phyloP scores from a whole-genome alignment of 2,797 vertebrate genomes.

The Coregonus sp. region DNA sequence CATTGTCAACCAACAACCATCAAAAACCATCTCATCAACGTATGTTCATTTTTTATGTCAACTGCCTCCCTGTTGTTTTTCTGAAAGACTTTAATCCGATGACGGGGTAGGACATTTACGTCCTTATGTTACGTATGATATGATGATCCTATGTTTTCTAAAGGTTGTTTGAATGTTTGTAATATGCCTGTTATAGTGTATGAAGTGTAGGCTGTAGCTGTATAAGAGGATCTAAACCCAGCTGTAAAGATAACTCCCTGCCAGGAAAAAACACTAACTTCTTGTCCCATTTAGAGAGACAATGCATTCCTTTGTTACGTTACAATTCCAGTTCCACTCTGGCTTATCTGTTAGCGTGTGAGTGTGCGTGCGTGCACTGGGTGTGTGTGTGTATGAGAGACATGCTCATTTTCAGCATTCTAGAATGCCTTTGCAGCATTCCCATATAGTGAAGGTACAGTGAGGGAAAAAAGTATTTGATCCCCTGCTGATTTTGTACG shows the following conservation, averaged over 20 bases:
- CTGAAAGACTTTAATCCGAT: not conserved
- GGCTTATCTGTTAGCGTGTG: not conserved
- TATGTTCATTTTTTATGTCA: too few species aligned
- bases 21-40: too few species aligned
- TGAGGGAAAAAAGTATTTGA: too few species aligned
- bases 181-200: slow-evolving; percentile 1
- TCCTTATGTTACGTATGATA: not conserved
- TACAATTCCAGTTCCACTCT: not conserved
- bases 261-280: not conserved
- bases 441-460: too few species aligned
- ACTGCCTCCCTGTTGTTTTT: not conserved
- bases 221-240: not conserved
- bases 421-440: too few species aligned
- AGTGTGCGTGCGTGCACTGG: too few species aligned
- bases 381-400: too few species aligned
- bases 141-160: not conserved
- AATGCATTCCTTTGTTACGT: slow-evolving; percentile 8
- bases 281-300: not conserved
- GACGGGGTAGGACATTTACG: not conserved
- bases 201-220: not conserved
- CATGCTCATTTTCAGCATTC: too few species aligned
- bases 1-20: not conserved
- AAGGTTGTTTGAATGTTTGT: not conserved
- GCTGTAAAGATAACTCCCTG: slow-evolving; percentile 9
- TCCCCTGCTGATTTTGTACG: too few species aligned